These are phyloP conservation scores for Prunella strophiata DNA, from an alignment of 2,797 vertebrate species.

Conservation along the genomic window DNA sequence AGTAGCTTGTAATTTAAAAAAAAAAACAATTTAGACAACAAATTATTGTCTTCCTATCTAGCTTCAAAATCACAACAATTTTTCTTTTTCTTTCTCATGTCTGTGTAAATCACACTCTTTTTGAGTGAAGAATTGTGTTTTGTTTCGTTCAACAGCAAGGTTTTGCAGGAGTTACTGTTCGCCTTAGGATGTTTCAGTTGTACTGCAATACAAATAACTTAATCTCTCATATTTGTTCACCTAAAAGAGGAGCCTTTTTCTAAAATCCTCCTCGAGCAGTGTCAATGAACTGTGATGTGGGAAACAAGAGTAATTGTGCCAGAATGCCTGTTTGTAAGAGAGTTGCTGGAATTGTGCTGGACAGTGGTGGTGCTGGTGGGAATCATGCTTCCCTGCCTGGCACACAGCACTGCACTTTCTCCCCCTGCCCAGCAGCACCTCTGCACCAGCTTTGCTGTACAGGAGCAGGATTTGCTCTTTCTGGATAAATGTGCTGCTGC, in stretches of 20 bases:
- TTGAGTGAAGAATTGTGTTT: background rate
- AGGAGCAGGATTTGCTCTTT: background rate
- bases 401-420: background rate
- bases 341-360: background rate
- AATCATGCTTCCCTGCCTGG: background rate
- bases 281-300: background rate
- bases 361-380: background rate
- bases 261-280: background rate
- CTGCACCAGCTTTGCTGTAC: background rate
- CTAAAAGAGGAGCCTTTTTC: background rate
- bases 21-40: background rate
- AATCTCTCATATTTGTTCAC: background rate
- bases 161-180: background rate
- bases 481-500: background rate
- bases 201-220: background rate
- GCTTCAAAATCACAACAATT: background rate
- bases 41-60: background rate
- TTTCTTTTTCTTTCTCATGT: background rate
- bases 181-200: background rate
- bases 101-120: background rate
- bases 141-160: background rate
- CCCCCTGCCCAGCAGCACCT: background rate
- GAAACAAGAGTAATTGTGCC: background rate
- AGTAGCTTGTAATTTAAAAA: background rate
- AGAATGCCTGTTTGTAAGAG: background rate